phyloP scores from a whole-genome alignment of 2,113 vertebrate species.

The Rhabdornis inornatus region DNA sequence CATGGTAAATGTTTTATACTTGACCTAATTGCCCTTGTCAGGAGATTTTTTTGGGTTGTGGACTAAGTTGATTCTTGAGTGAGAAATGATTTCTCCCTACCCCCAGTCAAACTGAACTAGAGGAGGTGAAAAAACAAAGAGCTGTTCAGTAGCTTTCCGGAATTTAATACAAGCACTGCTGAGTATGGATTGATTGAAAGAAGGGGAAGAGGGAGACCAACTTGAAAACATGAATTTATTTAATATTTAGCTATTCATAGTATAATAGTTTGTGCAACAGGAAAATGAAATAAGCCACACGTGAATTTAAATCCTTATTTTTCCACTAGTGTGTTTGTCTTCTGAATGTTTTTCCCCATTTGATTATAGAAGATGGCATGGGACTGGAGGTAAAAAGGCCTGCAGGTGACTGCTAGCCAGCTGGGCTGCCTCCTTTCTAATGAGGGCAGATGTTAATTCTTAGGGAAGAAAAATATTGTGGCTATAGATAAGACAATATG shows the following conservation, averaged over 20 bases:
- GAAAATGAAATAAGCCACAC: not conserved
- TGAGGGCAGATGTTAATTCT: not conserved
- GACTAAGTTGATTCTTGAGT: not conserved
- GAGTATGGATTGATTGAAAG: not conserved
- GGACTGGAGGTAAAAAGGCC: not conserved
- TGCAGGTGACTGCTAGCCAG: not conserved
- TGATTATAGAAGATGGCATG: not conserved
- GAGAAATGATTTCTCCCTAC: not conserved
- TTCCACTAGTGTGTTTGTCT: not conserved
- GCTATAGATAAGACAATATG: not conserved
- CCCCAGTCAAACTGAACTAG: not conserved
- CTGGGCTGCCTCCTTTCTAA: not conserved
- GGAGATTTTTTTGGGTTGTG: not conserved
- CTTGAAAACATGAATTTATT: not conserved
- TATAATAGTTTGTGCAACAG: not conserved
- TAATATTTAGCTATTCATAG: not conserved
- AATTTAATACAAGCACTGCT: not conserved
- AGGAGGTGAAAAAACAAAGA: not conserved
- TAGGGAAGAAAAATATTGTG: not conserved
- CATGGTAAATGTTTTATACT: conserved; percentile 78
- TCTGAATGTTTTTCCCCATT: not conserved
- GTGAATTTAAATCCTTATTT: not conserved
- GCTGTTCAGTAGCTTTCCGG: not conserved
- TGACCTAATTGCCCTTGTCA: not conserved
- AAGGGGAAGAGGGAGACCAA: not conserved